These are phyloP conservation scores for Drosophila orena DNA, from an alignment of 1,140 invertebrate species.

Conservation along the genomic window DNA sequence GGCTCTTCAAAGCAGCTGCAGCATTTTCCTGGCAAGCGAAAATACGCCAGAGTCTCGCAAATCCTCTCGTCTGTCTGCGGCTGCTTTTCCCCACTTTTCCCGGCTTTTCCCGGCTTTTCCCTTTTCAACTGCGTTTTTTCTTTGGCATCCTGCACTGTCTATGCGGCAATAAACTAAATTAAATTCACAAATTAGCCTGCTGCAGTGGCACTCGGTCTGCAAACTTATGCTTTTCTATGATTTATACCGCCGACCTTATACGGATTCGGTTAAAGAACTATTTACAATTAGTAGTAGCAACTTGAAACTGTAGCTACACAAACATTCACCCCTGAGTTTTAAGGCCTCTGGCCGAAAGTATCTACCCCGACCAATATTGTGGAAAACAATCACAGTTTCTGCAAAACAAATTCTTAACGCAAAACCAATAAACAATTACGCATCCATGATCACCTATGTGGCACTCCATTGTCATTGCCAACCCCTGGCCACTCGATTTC, in stretches of 20 bases:
- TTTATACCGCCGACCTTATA: conserved; percentile 1
- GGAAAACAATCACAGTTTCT: conserved; percentile 27
- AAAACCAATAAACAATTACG: conserved; percentile 55
- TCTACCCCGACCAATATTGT: conserved; percentile 9
- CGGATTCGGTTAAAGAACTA: background rate
- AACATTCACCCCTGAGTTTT: background rate
- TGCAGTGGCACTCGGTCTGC: conserved; percentile 56
- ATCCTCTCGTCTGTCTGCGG: conserved; percentile 56
- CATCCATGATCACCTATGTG: conserved; percentile 40
- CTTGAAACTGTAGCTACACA: no score
- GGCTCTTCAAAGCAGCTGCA: conserved; percentile 67
- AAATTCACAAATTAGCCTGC: conserved; percentile 74
- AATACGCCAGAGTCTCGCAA: conserved; percentile 24
- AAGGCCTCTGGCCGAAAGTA: background rate
- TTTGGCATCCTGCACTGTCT: conserved; percentile 65
- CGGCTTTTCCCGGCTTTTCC: conserved; percentile 25
- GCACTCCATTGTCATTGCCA: conserved; percentile 17
- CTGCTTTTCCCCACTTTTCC: conserved; percentile 25
- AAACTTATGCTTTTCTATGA: conserved; percentile 3
- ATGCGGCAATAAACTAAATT: conserved; percentile 79
- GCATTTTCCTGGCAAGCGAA: conserved; percentile 44
- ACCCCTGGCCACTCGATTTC: conserved; percentile 17
- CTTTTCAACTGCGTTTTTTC: conserved; percentile 16
- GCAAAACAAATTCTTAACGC: conserved; percentile 46
- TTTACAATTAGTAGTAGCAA: no score